Evolutionary conservation across 2,797 vertebrate genomes (phyloP).

Genomic region (Toxotes lorentzi): DNA sequence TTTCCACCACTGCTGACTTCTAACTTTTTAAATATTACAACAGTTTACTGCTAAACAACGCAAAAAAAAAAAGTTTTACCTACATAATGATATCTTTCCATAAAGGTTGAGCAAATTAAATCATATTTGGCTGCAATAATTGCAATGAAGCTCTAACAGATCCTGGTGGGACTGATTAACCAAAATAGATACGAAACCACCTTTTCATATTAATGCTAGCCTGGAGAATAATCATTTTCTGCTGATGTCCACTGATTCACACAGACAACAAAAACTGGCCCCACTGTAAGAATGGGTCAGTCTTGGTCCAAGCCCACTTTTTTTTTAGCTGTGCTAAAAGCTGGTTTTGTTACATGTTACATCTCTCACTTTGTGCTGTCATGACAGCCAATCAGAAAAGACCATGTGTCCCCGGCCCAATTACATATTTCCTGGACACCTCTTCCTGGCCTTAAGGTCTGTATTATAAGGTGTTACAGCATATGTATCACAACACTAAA

Average conservation of each 20-base stretch:
- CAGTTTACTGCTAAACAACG: not conserved
- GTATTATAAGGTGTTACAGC: not conserved
- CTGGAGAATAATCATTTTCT: slow-evolving; percentile 6
- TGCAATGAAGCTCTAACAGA: not conserved
- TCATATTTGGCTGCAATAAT: not conserved
- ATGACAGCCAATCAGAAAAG: not conserved
- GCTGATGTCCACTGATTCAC: slow-evolving; percentile 2
- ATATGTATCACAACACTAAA: not conserved
- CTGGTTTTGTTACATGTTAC: not conserved
- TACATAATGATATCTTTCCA: not conserved
- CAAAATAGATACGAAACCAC: slow-evolving; percentile 18
- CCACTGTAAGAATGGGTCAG: not conserved
- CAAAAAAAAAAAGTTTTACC: not conserved
- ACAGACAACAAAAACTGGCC: not conserved
- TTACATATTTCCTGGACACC: not conserved
- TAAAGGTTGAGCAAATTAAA: not conserved
- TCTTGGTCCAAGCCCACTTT: not conserved
- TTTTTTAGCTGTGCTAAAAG: not conserved
- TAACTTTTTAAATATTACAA: not conserved
- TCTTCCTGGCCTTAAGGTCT: not conserved
- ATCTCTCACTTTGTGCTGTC: not conserved
- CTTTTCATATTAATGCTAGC: not conserved
- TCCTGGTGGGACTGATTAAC: slow-evolving; percentile 17
- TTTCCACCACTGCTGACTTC: not conserved
- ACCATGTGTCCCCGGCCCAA: no score